Conservation (phyloP, 2,113 vertebrate species). For the Mobula birostris region DNA sequence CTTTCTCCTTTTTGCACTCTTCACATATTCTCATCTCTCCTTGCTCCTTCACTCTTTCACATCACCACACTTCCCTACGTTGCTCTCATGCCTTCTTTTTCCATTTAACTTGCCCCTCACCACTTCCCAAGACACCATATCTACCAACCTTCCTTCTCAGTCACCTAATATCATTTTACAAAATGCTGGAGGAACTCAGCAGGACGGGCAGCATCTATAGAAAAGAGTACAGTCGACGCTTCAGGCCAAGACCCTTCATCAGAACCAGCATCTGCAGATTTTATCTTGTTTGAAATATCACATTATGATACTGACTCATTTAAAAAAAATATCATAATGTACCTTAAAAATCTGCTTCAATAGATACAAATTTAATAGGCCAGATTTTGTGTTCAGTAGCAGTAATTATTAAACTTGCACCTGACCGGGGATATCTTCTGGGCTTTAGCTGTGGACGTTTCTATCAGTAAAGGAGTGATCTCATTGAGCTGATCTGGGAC, state of each 20-base stretch:
- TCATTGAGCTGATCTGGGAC: too few relatives aligned
- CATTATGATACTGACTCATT: background rate
- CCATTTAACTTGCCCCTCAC: too few relatives aligned
- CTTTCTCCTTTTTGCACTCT: too few relatives aligned
- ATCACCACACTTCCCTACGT: background rate
- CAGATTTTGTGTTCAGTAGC: background rate
- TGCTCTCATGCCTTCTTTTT: background rate
- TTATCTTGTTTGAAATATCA: too few relatives aligned
- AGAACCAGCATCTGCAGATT: too few relatives aligned
- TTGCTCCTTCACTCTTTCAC: background rate
- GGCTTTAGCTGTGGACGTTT: background rate
- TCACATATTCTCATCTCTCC: background rate
- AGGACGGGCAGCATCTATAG: too few relatives aligned
- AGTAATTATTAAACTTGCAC: background rate
- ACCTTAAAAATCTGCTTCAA: background rate
- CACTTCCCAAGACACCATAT: too few relatives aligned
- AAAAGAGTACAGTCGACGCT: too few relatives aligned
- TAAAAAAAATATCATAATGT: background rate
- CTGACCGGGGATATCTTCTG: background rate
- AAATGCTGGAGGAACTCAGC: too few relatives aligned
- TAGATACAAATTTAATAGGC: background rate
- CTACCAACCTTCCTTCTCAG: background rate
- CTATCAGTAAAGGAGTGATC: background rate
- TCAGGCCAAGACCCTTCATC: too few relatives aligned
- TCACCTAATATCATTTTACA: too few relatives aligned